Conservation (phyloP, 2,113 vertebrate species). For the Actenoides lindsayi region DNA sequence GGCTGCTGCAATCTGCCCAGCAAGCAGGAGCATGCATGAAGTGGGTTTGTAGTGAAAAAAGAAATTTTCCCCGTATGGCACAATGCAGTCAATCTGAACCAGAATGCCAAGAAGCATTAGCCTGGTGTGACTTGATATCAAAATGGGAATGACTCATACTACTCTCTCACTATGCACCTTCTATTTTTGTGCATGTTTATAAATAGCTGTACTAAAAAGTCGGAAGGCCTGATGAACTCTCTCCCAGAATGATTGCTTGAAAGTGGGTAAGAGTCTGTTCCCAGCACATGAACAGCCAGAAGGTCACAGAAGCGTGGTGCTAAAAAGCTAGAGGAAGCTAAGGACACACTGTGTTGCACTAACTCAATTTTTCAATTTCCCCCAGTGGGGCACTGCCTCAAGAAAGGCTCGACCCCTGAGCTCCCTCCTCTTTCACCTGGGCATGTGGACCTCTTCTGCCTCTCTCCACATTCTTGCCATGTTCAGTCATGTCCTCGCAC, state of each 20-base stretch:
- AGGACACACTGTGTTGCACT: not conserved
- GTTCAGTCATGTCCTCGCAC: not conserved
- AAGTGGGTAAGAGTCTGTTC: slow-evolving; percentile 5
- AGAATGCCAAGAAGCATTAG: not conserved
- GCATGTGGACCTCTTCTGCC: not conserved
- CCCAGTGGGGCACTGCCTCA: not conserved
- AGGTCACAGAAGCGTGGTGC: not conserved
- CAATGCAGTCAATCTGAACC: not conserved
- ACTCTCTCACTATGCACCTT: slow-evolving; percentile 38
- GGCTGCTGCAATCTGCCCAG: not conserved
- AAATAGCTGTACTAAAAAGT: slow-evolving; percentile 50
- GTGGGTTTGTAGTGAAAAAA: not conserved
- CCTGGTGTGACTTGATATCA: not conserved
- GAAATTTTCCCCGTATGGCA: not conserved
- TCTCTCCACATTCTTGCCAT: not conserved
- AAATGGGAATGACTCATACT: slow-evolving; percentile 49
- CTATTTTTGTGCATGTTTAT: slow-evolving; percentile 52
- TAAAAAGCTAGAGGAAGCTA: not conserved
- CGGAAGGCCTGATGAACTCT: slow-evolving; percentile 12
- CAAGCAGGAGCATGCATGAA: not conserved
- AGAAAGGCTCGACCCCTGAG: not conserved
- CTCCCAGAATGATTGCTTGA: slow-evolving; percentile 28
- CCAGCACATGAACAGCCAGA: not conserved
- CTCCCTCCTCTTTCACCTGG: not conserved
- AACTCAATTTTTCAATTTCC: not conserved